These are phyloP conservation scores for Xerus inauris DNA, from an alignment of 2,113 vertebrate genomes.

Conservation along the genomic window DNA sequence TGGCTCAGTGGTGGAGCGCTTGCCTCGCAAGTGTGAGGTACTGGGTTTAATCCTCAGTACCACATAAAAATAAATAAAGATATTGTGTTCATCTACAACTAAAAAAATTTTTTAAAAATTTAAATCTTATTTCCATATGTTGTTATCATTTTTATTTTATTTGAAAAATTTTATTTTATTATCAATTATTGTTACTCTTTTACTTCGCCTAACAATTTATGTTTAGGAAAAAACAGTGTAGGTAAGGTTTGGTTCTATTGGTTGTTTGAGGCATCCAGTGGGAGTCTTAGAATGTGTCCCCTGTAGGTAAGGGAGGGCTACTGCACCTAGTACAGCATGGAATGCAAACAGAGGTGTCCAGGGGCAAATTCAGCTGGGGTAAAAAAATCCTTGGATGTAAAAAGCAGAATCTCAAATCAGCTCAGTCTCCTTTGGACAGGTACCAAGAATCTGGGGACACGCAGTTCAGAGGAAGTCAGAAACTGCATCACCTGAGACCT, in stretches of 20 bases:
- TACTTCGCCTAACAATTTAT: neutral
- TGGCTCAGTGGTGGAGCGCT: too few species aligned
- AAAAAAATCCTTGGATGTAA: neutral
- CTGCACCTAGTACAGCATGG: neutral
- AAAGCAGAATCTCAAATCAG: neutral
- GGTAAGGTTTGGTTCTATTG: neutral
- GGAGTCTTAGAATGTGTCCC: neutral
- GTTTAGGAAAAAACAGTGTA: neutral
- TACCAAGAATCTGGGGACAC: neutral
- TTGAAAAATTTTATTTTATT: too few species aligned
- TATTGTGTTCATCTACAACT: too few species aligned
- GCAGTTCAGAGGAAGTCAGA: neutral
- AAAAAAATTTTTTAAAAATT: neutral
- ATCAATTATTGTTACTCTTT: neutral
- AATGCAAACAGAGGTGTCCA: neutral
- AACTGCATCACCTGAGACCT: neutral
- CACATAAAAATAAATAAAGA: too few species aligned
- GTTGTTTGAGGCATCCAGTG: too few species aligned
- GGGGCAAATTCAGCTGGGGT: neutral
- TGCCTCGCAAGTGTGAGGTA: too few species aligned
- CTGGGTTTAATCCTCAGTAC: too few species aligned
- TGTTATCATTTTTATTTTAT: neutral
- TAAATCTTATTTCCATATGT: neutral
- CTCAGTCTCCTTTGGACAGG: neutral
- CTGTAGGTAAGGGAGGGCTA: too few species aligned